Conservation (phyloP, 2,113 vertebrate genomes). For the Lycocorax pyrrhopterus region DNA sequence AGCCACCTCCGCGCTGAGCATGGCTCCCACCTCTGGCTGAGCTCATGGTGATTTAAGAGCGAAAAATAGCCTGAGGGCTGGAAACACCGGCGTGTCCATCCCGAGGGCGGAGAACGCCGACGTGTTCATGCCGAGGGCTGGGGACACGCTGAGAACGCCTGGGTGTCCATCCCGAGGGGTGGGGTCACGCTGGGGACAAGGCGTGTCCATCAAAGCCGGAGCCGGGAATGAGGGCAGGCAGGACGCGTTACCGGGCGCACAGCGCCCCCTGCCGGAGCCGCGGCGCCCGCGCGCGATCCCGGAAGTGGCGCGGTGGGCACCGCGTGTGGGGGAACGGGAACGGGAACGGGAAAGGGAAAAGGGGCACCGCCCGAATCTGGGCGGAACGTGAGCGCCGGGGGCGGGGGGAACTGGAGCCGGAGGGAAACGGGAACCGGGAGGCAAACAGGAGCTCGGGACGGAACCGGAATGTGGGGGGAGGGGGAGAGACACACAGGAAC, state of each 20-base stretch:
- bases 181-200: not conserved
- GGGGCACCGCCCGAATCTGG: no score
- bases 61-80: not conserved
- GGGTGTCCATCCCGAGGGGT: not conserved
- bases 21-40: not conserved
- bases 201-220: not conserved
- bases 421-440: not conserved
- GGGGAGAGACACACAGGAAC: no score
- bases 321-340: not conserved
- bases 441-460: not conserved
- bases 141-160: not conserved
- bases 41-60: not conserved
- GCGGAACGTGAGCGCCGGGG: not conserved
- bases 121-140: not conserved
- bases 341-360: no score
- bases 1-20: not conserved
- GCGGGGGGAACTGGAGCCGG: not conserved
- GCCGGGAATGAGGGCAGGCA: accelerated
- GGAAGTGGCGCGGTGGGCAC: not conserved
- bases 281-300: not conserved
- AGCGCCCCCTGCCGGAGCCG: not conserved
- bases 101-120: accelerated
- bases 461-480: not conserved
- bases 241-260: not conserved
- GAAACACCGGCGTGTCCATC: not conserved